Evolutionary conservation across 2,113 vertebrate genomes (phyloP), one percentile per base, ranked within the genome.

Genomic region (Hippopotamus amphibius): DNA sequence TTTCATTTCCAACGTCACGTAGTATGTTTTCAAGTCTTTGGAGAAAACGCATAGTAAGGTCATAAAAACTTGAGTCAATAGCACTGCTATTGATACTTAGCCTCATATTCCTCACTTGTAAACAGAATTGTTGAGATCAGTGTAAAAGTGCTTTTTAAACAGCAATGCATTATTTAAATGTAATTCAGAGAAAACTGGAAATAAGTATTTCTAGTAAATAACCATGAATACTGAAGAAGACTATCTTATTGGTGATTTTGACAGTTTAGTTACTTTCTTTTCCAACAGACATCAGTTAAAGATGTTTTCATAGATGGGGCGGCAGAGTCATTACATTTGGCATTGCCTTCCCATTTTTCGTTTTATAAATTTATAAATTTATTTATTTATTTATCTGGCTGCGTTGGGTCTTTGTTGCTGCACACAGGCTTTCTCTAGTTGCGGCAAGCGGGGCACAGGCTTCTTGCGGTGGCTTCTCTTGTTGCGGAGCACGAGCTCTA

Each of bases 181-280:
- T 59, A 72, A 94, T 86, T 72, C 46, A n/a, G 57, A 59, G 87
- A 94, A 68, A 68, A 41, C 68, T 88, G 69, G n/a, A 91, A 94
- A 65, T 65, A n/a, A 65, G 80, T 50, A 88, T 92, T 90, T 80
- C 79, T 50, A 50, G 65, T 80, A 65, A 86, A 90, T 82, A 87
- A 82, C 12, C 10, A 26, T 68, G 68, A 90, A 74, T 37, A 41
- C 57, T 82, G 81, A 41, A 72, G 66, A 74, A 53, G 50, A 69
- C 43, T 93, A 33, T 81, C 65, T 89, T 66, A 43, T 24, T 59
- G 26, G 65, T 85, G 41, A 68, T 65, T 74, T 90, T 61, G 26
- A 30, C 28, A 53, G 57, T 69, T 74, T 65, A 63, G 66, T 81
- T 90, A 53, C 24, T 90, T 63, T 83, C n/a, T 92, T 41, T 95